Base-by-base conservation (phyloP, 2,888 invertebrate genomes). In the Antheraea yamamai region DNA sequence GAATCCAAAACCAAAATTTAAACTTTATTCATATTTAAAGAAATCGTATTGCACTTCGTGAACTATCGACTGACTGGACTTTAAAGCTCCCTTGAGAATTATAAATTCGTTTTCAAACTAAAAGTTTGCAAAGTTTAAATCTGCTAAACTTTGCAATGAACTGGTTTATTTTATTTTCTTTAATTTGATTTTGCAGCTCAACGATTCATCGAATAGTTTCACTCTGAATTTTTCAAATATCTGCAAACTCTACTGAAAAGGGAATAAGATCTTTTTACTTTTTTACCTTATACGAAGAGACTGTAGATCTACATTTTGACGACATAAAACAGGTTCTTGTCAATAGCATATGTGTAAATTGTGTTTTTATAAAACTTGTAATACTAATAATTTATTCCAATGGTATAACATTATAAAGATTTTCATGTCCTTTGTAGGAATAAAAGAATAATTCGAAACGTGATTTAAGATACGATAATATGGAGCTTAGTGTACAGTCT, bases 81-180 rank as follows among this genome's bases (percentile, higher is more conserved):
- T 79, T 77, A 82, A 79, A 80, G 77, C 79, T 74, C 79, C 73
- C 78, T n/a, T 30, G 78, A 75, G 79, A 73, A 77, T 75, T 75
- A 77, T 79, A 79, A 84, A 80, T 81, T 78, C 79, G 82, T 83
- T 81, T 79, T 75, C 74, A 74, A 81, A 79, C 81, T 80, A 77
- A 80, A 83, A 81, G 75, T 81, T 82, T 70, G 74, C 77, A 76
- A 82, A 80, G 78, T 82, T 80, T 76, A 81, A 81, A 77, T 77
- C 74, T 73, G 75, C 73, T 68, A 79, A 83, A 77, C 81, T 79
- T 78, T 12, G 73, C 77, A 78, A 79, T 78, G 79, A 79, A 78
- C 76, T 78, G 76, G 76, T 80, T 68, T 75, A 76, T 83, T 83
- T 82, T 80, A 83, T 81, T 80, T 83, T 79, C 78, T 79, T 80